Evolutionary conservation across 2,113 vertebrate genomes (phyloP), one percentile per base, ranked within the genome.

Genomic region (Zosterops pallidus): DNA sequence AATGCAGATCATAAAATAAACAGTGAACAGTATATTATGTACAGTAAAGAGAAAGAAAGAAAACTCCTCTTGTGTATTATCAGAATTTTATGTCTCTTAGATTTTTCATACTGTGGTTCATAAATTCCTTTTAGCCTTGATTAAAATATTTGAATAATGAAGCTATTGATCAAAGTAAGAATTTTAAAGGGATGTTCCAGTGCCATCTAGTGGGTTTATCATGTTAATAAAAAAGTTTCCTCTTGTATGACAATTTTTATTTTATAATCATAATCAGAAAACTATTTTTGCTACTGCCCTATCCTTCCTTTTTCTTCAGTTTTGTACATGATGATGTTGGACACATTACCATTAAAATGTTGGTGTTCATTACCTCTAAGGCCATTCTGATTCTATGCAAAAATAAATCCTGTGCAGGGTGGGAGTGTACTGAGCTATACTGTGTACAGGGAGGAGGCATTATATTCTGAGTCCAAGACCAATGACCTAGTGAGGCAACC

Each of bases 131-230:
- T 83, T 80, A 76, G 29, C 50, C 24, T 78, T 91, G 39, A 90
- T 65, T 72, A 63, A 74, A 89, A 83, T 56, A 63, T 5, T 47
- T 2, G 17, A 79, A 50, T 74, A 78, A 92, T 64, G 55, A 80
- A 29, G 39, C 24, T 24, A 20, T 62, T 33, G 39, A 18, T 46
- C 65, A 20, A 53, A 81, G 35, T 4, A 76, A 28, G 31, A 44
- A 71, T 70, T 88, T 4, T 83, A 92, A 67, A 86, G 55, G 85
- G 21, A 64, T 83, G 44, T 63, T 95, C 86, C 41, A 92, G 64
- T 95, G 93, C 96, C 95, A 96, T 89, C 96, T 97, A 94, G 95
- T 94, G 96, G 85, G 35, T 42, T 4, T 67, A 46, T 52, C 3
- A 1, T 42, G 56, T 42, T 49, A 56, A 37, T 62, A 74, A 56